A percentile compares a stretch with the other conserved stretches of the same genome.
phyloP scores from a whole-genome alignment of 2,888 invertebrate genomes.

The Archips xylosteana region DNA sequence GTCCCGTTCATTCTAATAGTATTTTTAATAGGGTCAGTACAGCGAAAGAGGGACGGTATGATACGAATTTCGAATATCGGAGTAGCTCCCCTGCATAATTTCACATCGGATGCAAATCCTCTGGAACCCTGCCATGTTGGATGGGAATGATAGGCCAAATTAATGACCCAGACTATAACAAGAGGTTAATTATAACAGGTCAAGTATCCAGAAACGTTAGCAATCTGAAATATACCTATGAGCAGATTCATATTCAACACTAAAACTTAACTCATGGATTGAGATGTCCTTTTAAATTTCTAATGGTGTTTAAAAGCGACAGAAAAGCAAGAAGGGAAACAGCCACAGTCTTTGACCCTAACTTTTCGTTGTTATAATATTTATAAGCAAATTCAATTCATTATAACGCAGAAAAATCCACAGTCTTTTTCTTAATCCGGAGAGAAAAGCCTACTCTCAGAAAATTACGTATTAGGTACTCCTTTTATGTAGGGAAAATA shows the following conservation, averaged over 20 bases:
- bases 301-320: too few species aligned
- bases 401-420: constrained; percentile 19
- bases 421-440: constrained; percentile 6
- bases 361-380: not conserved
- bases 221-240: too few species aligned
- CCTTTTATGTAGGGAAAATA: constrained; percentile 15
- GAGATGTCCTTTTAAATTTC: too few species aligned
- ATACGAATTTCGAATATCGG: too few species aligned
- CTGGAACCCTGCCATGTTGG: constrained; percentile 30
- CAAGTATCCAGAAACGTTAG: not conserved
- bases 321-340: too few species aligned
- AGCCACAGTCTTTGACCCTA: not conserved
- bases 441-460: constrained; percentile 16
- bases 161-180: constrained; percentile 10
- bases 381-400: constrained; percentile 19
- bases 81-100: constrained; percentile 4
- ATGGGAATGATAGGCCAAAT: constrained; percentile 17
- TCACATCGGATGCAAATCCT: constrained; percentile 22
- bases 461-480: constrained; percentile 31
- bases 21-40: too few species aligned
- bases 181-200: constrained; percentile 1
- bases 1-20: too few species aligned
- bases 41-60: too few species aligned
- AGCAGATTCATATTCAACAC: too few species aligned
- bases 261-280: too few species aligned